These are phyloP conservation scores for Lethenteron reissneri DNA, from an alignment of 2,113 vertebrate species.

Conservation along the genomic window DNA sequence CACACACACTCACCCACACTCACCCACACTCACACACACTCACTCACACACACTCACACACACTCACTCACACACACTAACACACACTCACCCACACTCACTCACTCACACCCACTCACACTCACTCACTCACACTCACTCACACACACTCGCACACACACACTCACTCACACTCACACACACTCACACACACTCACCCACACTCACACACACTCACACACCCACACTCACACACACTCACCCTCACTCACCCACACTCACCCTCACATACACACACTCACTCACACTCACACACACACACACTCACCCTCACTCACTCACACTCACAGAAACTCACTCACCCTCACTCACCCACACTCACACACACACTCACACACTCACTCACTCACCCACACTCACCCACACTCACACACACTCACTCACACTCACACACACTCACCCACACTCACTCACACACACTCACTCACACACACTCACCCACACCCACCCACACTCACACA, in stretches of 20 bases:
- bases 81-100: background rate
- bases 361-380: background rate
- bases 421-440: conserved; percentile 4
- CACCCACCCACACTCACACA: background rate
- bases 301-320: too few relatives aligned
- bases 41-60: background rate
- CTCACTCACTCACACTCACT: background rate
- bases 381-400: background rate
- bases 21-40: too few relatives aligned
- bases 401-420: background rate
- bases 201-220: too few relatives aligned
- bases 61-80: background rate
- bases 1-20: too few relatives aligned
- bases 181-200: too few relatives aligned
- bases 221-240: too few relatives aligned
- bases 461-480: background rate
- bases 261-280: background rate
- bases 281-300: too few relatives aligned
- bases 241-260: background rate
- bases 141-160: too few relatives aligned
- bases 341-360: background rate
- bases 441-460: background rate
- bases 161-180: background rate
- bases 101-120: background rate
- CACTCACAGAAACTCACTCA: too few relatives aligned